Evolutionary conservation across 2,797 vertebrate genomes (phyloP).

Genomic region (Eleutherodactylus coqui): DNA sequence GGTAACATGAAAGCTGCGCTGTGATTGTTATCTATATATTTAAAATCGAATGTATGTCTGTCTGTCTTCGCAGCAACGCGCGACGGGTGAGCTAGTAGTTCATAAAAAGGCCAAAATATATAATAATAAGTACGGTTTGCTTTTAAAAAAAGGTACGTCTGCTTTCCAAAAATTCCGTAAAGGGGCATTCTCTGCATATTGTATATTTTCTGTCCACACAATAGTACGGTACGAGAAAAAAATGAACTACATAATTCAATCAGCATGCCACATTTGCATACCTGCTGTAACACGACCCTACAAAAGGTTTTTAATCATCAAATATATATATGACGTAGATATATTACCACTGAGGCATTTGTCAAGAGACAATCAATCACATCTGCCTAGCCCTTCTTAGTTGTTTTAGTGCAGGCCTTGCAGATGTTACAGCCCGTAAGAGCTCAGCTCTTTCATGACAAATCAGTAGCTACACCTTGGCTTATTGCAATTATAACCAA

Average conservation of each 20-base stretch:
- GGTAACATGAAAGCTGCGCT: no score
- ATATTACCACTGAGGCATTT: conserved; percentile 34
- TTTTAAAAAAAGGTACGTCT: not conserved
- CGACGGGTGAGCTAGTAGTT: no score
- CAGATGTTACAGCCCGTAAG: conserved; percentile 52
- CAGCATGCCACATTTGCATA: conserved; percentile 34
- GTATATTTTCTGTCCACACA: not conserved
- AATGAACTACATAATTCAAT: conserved; percentile 12
- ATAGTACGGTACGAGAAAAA: not conserved
- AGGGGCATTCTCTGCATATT: not conserved
- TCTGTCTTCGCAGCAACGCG: no score
- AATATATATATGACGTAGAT: conserved; percentile 33
- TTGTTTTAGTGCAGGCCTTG: conserved; percentile 41
- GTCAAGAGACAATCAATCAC: conserved; percentile 49
- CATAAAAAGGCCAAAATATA: no score
- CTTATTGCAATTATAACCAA: conserved; percentile 66
- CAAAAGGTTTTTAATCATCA: conserved; percentile 38
- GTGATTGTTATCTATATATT: no score
- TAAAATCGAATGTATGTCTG: no score
- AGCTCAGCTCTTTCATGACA: conserved; percentile 61
- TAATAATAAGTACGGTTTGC: no score
- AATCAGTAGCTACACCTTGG: conserved; percentile 61
- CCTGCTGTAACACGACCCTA: not conserved
- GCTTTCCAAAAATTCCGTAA: not conserved
- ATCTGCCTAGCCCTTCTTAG: conserved; percentile 42